Evolutionary conservation across 37 sponge, comb jelly and placozoan genomes (phyloP).

Genomic region (Halichondria panicea): DNA sequence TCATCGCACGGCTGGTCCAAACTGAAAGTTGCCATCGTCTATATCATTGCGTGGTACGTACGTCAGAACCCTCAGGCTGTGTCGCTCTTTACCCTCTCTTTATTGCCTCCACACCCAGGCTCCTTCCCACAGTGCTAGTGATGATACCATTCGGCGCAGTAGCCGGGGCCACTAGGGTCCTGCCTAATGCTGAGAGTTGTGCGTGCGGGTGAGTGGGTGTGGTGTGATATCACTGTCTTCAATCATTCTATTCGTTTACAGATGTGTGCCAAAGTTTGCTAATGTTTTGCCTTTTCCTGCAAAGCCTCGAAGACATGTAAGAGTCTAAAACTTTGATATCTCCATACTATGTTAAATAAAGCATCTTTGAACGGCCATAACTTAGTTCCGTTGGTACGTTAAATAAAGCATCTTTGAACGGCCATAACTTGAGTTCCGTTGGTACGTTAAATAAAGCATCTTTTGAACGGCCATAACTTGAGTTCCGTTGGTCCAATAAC

Average conservation of each 20-base stretch:
- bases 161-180: neutral
- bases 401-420: no score
- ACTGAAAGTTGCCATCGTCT: neutral
- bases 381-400: no score
- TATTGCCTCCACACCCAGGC: constrained; percentile 4
- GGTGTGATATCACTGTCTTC: neutral
- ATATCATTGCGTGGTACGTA: neutral
- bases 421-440: no score
- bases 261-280: neutral
- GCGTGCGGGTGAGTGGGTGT: constrained; percentile 32
- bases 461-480: no score
- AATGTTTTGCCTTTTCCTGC: neutral
- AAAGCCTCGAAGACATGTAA: no score
- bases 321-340: no score
- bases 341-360: no score
- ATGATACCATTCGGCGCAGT: constrained; percentile 14
- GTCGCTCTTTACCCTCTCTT: neutral
- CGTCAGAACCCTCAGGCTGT: neutral
- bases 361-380: no score
- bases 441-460: no score
- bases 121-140: constrained; percentile 27
- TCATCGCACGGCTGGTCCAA: no score
- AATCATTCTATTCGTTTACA: neutral
- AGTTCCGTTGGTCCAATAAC: no score
- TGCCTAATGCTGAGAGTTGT: constrained; percentile 1